Base-by-base conservation (phyloP, 1,140 invertebrate species). In the Drosophila yakuba region DNA sequence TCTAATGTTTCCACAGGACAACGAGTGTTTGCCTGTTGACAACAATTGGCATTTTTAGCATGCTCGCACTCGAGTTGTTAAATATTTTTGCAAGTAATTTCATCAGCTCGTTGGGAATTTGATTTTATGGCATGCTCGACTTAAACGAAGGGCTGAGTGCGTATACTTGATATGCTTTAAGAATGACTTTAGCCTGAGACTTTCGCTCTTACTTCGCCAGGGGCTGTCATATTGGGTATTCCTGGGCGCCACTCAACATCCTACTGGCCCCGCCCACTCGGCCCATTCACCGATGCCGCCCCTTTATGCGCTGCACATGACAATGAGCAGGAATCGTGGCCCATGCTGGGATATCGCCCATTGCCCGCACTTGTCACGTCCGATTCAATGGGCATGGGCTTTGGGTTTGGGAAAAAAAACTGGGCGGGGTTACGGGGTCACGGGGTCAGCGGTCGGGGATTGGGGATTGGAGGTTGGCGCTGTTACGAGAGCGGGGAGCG, bases 281-380 rank as follows among this genome's bases (percentile, higher is more conserved):
- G 17, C 17, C 17, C 32, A 32, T 10, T 10, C 32, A 32, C 8
- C 8, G 8, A 32, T 3, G 32, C 32, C 32, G 32, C 62, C 44
- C 57, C 45, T 80, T 88, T 88, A 88, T 84, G 83, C 76, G 80
- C 51, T 67, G 80, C 60, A 88, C 83, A 88, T 88, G 83, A 88
- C 84, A 88, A 89, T 88, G 80, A 89, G 84, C 25, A 64, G 61
- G 52, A 61, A 48, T 51, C 45, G 61, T 23, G 59, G 43, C 43
- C 43, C 38, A 51, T 48, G 43, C 55, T 43, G 45, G 69, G 32
- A 50, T 68, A 81, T 75, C 47, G 80, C 74, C 74, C 79, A 75
- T 66, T 82, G 79, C 64, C 61, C 57, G 74, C 66, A 88, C 83
- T 86, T 82, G 83, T 86, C 83, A 86, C 83, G 83, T 86, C 75